These are phyloP conservation scores for Hyles lineata DNA, from an alignment of 2,888 invertebrate species.

Conservation along the genomic window DNA sequence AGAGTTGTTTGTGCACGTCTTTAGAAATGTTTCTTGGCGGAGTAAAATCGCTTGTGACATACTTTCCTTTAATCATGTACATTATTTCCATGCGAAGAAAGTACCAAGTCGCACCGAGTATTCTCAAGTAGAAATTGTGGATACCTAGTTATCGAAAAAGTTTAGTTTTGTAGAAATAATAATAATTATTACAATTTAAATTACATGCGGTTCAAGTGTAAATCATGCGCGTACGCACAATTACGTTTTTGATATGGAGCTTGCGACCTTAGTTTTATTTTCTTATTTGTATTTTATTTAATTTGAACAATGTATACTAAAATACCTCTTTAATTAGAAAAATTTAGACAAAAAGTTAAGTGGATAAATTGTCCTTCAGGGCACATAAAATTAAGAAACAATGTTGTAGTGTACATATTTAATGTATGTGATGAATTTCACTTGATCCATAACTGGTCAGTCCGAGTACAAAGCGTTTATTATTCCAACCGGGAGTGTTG, in stretches of 20 bases:
- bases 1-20: not conserved
- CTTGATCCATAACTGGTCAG: slow-evolving; percentile 48
- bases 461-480: slow-evolving; percentile 65
- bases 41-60: slow-evolving; percentile 30
- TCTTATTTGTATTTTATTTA: too few relatives aligned
- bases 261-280: too few relatives aligned
- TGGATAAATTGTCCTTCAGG: too few relatives aligned
- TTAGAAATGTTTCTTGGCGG: slow-evolving; percentile 5
- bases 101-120: slow-evolving; percentile 32
- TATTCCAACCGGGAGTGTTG: slow-evolving; percentile 67
- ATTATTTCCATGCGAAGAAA: slow-evolving; percentile 35
- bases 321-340: too few relatives aligned
- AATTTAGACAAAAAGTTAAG: too few relatives aligned
- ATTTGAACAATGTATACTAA: too few relatives aligned
- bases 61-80: slow-evolving; percentile 34
- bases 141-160: not conserved
- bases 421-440: slow-evolving; percentile 53
- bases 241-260: too few relatives aligned
- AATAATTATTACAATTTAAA: not conserved
- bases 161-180: not conserved
- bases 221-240: too few relatives aligned
- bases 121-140: slow-evolving; percentile 4
- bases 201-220: not conserved
- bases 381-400: not conserved
- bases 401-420: not conserved